Evolutionary conservation across 2,113 vertebrate species (phyloP).

Genomic region (Phrynosoma blainvillii): DNA sequence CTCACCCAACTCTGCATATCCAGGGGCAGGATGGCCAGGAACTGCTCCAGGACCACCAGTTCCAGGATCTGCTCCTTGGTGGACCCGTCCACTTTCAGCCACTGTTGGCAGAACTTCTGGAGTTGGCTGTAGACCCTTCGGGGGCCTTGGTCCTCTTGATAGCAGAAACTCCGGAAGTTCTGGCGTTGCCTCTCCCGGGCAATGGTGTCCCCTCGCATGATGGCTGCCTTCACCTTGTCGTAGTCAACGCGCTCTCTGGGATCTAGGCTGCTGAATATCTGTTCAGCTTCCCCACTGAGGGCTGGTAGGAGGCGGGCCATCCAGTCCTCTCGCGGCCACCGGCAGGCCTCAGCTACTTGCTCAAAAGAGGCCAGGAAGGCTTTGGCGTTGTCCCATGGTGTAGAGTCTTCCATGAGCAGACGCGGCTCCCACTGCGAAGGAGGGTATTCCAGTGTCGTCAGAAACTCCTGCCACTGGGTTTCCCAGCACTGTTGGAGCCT

Average conservation of each 20-base stretch:
- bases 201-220: slow-evolving; percentile 28
- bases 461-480: slow-evolving; percentile 30
- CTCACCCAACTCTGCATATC: slow-evolving; percentile 32
- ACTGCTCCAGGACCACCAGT: slow-evolving; percentile 23
- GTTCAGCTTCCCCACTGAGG: slow-evolving; percentile 27
- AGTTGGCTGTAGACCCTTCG: background rate
- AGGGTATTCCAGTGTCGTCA: slow-evolving; percentile 10
- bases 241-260: slow-evolving; percentile 24
- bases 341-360: slow-evolving; percentile 28
- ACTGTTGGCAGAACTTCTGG: slow-evolving; percentile 16
- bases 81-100: slow-evolving; percentile 6
- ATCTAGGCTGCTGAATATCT: slow-evolving; percentile 27
- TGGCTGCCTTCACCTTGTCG: slow-evolving; percentile 20
- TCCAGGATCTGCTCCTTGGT: slow-evolving; percentile 29
- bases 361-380: slow-evolving; percentile 29
- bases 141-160: slow-evolving; percentile 12
- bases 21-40: slow-evolving; percentile 11
- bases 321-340: slow-evolving; percentile 32
- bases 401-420: background rate
- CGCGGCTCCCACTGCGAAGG: background rate
- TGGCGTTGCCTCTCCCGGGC: slow-evolving; percentile 25
- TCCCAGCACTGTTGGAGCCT: slow-evolving; percentile 24
- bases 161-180: slow-evolving; percentile 28
- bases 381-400: slow-evolving; percentile 12
- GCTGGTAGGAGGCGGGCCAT: slow-evolving; percentile 20